Conservation (phyloP, 2,113 vertebrate genomes). For the Scalopus aquaticus region DNA sequence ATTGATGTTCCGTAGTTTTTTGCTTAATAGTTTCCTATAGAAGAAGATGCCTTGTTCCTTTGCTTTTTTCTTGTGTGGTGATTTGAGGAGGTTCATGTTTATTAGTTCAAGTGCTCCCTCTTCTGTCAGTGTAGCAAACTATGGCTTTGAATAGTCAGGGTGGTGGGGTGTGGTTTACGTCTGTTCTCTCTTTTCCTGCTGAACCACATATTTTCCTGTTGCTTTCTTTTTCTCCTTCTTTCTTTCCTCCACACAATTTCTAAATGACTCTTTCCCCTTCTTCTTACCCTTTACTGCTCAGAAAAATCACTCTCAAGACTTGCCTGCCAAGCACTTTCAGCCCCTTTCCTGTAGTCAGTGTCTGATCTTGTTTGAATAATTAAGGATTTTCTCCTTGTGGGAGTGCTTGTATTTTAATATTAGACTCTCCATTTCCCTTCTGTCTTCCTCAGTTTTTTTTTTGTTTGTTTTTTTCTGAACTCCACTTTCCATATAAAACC, state of each 20-base stretch:
- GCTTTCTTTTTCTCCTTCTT: background rate
- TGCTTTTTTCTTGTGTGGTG: background rate
- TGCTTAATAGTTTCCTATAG: background rate
- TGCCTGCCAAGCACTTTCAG: background rate
- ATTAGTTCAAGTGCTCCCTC: background rate
- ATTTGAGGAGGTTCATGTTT: background rate
- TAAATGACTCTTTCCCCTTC: background rate
- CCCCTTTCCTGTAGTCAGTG: background rate
- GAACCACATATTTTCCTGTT: background rate
- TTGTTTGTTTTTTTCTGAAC: background rate
- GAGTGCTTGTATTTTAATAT: background rate
- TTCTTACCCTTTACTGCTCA: background rate
- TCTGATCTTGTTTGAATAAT: too few relatives aligned
- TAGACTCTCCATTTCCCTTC: background rate
- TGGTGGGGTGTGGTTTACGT: background rate
- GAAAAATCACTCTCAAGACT: background rate
- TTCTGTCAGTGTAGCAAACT: background rate
- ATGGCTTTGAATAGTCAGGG: background rate
- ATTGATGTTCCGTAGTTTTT: background rate
- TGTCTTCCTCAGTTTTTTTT: background rate
- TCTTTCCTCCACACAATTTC: too few relatives aligned
- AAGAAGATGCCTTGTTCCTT: background rate
- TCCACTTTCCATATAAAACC: background rate
- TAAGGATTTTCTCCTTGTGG: background rate
- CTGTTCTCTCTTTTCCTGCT: background rate